Conservation (phyloP, 2,113 vertebrate species). For the Perca schrenkii region DNA sequence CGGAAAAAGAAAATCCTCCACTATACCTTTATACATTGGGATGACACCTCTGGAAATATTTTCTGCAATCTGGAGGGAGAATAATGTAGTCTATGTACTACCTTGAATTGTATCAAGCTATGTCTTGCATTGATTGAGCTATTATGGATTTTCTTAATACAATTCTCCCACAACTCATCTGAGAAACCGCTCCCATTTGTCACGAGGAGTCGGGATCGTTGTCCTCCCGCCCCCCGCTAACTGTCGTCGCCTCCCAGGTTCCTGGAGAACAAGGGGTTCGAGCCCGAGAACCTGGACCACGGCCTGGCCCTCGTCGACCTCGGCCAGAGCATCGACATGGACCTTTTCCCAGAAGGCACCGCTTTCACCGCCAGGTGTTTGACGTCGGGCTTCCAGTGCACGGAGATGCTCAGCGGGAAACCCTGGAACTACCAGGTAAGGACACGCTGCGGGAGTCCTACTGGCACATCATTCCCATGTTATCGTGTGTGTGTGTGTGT, state of each 20-base stretch:
- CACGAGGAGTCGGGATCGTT: neutral
- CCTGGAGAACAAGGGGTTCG: constrained; percentile 85
- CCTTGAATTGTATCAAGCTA: too few species aligned
- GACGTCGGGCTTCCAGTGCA: constrained; percentile 96
- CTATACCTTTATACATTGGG: too few species aligned
- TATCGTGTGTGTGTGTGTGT: too few species aligned
- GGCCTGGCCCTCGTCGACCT: constrained; percentile 93
- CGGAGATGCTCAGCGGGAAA: constrained; percentile 91
- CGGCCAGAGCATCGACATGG: constrained; percentile 96
- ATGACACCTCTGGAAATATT: too few species aligned
- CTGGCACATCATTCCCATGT: too few species aligned
- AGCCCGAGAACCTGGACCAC: constrained; percentile 85
- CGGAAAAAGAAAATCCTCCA: too few species aligned
- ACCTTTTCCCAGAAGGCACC: constrained; percentile 90
- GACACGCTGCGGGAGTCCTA: neutral
- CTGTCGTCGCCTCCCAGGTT: constrained; percentile 82
- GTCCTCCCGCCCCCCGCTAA: too few species aligned
- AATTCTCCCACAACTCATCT: too few species aligned
- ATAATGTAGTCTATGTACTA: too few species aligned
- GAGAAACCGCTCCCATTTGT: neutral
- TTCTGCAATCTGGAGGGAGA: too few species aligned
- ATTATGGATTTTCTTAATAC: too few species aligned
- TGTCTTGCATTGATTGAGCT: too few species aligned
- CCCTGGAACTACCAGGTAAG: constrained; percentile 96
- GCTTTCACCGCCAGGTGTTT: constrained; percentile 89